These are phyloP conservation scores for Vanessa cardui DNA, from an alignment of 2,888 invertebrate species.

Conservation along the genomic window DNA sequence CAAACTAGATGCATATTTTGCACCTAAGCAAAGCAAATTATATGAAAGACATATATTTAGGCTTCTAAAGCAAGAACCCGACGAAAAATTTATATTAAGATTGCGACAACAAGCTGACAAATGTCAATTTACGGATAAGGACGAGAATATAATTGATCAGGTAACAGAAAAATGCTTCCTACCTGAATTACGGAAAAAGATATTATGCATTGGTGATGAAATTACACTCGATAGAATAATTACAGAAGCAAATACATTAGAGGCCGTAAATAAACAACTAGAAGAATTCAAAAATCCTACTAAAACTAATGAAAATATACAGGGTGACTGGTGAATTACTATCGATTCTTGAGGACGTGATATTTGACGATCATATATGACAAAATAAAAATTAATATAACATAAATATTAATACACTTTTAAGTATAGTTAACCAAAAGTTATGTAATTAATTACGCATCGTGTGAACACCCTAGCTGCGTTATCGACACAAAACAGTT, in stretches of 20 bases:
- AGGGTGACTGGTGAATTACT: too few relatives aligned
- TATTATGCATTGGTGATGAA: slow-evolving; percentile 34
- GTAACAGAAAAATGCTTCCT: slow-evolving; percentile 39
- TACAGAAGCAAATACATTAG: slow-evolving; percentile 39
- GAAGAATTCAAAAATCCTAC: slow-evolving; percentile 16
- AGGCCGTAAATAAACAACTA: slow-evolving; percentile 35
- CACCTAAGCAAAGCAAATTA: slow-evolving; percentile 36
- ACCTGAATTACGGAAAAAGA: slow-evolving; percentile 38
- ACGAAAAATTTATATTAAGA: slow-evolving; percentile 39
- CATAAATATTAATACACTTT: too few relatives aligned
- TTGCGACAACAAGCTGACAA: slow-evolving; percentile 40
- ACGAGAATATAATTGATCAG: slow-evolving; percentile 43
- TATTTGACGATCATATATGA: too few relatives aligned
- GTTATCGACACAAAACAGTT: too few relatives aligned
- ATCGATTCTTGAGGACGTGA: too few relatives aligned
- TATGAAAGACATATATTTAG: slow-evolving; percentile 39
- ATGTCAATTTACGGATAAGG: slow-evolving; percentile 38
- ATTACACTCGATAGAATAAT: slow-evolving; percentile 36
- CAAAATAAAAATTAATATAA: too few relatives aligned
- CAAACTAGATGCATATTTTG: slow-evolving; percentile 30
- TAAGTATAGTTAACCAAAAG: too few relatives aligned
- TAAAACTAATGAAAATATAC: not conserved
- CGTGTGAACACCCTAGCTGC: too few relatives aligned
- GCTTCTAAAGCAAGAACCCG: slow-evolving; percentile 35
- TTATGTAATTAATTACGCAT: too few relatives aligned